Conservation (phyloP, 2,888 invertebrate species). For the Eucera pruinosa region DNA sequence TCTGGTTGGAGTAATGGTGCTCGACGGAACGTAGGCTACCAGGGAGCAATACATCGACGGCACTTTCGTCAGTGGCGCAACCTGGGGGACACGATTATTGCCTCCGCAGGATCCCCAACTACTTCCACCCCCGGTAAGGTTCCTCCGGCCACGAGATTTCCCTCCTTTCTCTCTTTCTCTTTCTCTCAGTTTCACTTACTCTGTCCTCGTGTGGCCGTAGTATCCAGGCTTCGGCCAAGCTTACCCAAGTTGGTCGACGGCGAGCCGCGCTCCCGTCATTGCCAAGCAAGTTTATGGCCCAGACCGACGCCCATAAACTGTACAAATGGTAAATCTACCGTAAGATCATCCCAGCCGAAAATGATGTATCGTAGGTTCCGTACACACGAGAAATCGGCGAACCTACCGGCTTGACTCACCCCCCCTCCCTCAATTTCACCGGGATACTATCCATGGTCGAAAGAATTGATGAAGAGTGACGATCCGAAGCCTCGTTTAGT, state of each 20-base stretch:
- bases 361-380: conserved; percentile 83
- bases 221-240: conserved; percentile 55
- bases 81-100: conserved; percentile 62
- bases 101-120: conserved; percentile 56
- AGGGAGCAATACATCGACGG: conserved; percentile 57
- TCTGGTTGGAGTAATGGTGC: conserved; percentile 38
- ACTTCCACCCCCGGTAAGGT: conserved; percentile 48
- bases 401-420: conserved; percentile 54
- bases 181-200: conserved; percentile 21
- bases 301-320: conserved; percentile 84
- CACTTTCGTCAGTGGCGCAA: conserved; percentile 59
- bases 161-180: conserved; percentile 50
- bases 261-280: conserved; percentile 81
- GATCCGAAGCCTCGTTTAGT: background rate
- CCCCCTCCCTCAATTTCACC: conserved; percentile 38
- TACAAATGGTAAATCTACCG: conserved; percentile 85
- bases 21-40: conserved; percentile 45
- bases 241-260: conserved; percentile 70
- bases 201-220: conserved; percentile 32
- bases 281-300: conserved; percentile 84
- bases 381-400: conserved; percentile 62
- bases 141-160: conserved; percentile 64
- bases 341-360: conserved; percentile 84
- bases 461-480: conserved; percentile 15
- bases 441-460: conserved; percentile 27